Percentiles rank a stretch among this genome's conserved stretches.
Evolutionary conservation across 2,797 vertebrate genomes (phyloP).

Genomic region (Takifugu rubripes): DNA sequence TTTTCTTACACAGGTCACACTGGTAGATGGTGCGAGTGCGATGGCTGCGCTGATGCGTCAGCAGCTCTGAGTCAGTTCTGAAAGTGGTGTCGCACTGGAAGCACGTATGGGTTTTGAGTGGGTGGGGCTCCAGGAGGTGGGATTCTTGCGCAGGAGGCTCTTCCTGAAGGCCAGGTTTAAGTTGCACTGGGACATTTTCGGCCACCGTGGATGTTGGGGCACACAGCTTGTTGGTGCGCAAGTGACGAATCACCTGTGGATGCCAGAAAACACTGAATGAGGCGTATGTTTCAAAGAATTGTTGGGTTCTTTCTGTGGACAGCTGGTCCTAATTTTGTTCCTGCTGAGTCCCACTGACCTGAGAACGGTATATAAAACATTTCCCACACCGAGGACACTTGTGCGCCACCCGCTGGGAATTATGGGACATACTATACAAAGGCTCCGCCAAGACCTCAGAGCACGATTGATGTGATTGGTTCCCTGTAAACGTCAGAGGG

Average conservation of each 20-base stretch:
- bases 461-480: conserved; percentile 29
- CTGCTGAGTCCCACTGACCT: conserved; percentile 39
- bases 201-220: conserved; percentile 3
- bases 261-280: background rate
- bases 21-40: conserved; percentile 56
- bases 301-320: background rate
- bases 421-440: conserved; percentile 51
- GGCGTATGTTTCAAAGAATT: background rate
- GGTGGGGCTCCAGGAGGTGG: conserved; percentile 3
- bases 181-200: background rate
- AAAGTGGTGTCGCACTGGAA: conserved; percentile 67
- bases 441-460: conserved; percentile 25
- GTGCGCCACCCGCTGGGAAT: conserved; percentile 67
- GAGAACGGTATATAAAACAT: conserved; percentile 73
- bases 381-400: conserved; percentile 71
- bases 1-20: conserved; percentile 64
- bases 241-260: conserved; percentile 68
- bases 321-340: background rate
- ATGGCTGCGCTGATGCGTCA: conserved; percentile 64
- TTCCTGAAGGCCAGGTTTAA: background rate
- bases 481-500: conserved; percentile 9
- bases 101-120: conserved; percentile 47
- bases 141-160: conserved; percentile 3
- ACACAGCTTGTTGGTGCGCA: conserved; percentile 56
- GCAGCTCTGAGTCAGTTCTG: conserved; percentile 52